Conservation (phyloP, 1,140 invertebrate genomes). For the Pissodes strobi region DNA sequence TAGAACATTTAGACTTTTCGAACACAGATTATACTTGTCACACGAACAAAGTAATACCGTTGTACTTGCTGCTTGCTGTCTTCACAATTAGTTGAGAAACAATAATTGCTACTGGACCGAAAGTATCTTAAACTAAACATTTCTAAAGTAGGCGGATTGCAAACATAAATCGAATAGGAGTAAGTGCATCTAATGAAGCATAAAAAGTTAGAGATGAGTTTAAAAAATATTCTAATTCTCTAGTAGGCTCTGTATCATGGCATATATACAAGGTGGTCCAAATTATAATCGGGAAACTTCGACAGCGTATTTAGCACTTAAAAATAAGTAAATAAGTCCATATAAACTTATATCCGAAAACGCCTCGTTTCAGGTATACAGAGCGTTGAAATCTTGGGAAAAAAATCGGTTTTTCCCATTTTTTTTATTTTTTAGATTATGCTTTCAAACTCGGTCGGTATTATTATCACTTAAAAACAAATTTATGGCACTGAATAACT, state of each 20-base stretch:
- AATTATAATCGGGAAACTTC: too few relatives aligned
- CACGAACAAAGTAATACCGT: background rate
- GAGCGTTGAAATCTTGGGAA: too few relatives aligned
- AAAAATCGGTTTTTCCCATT: too few relatives aligned
- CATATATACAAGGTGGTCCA: too few relatives aligned
- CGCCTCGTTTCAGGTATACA: too few relatives aligned
- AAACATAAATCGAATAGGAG: background rate
- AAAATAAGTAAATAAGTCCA: too few relatives aligned
- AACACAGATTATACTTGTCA: background rate
- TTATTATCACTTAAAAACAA: too few relatives aligned
- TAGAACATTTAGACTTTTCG: background rate
- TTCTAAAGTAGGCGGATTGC: background rate
- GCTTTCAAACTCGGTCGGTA: too few relatives aligned
- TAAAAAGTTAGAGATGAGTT: slow-evolving; percentile 9
- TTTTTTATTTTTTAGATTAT: too few relatives aligned
- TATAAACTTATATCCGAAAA: too few relatives aligned
- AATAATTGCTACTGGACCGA: background rate
- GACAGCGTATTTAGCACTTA: too few relatives aligned
- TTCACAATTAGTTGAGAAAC: background rate
- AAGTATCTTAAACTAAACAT: background rate
- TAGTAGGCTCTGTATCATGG: background rate
- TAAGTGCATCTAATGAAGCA: slow-evolving; percentile 6
- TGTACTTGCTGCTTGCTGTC: background rate
- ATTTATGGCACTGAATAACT: too few relatives aligned
- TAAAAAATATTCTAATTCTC: slow-evolving; percentile 22